A percentile compares a stretch with the other conserved stretches of the same genome.
phyloP scores from a whole-genome alignment of 2,113 vertebrate genomes.

The Periophthalmus modestus region DNA sequence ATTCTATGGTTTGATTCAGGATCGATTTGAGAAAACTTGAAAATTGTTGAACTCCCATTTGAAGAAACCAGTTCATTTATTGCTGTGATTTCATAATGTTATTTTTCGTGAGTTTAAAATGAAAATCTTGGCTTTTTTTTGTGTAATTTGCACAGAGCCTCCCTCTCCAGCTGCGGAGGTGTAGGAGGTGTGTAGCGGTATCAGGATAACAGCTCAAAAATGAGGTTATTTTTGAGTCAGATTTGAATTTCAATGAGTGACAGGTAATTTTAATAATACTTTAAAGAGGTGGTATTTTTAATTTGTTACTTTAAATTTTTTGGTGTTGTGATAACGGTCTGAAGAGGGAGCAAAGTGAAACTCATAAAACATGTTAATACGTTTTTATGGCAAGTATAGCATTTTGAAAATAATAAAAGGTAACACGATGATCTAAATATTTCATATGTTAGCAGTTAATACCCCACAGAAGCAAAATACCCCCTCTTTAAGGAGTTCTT shows the following conservation, averaged over 20 bases:
- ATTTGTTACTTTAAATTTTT: no score
- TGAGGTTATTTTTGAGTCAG: neutral
- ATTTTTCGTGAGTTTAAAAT: constrained; percentile 42
- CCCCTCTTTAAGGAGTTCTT: neutral
- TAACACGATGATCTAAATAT: no score
- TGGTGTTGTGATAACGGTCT: no score
- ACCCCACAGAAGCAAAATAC: no score
- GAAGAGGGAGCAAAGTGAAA: no score
- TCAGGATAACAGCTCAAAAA: constrained; percentile 25
- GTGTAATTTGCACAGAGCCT: constrained; percentile 56
- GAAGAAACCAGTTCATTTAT: constrained; percentile 29
- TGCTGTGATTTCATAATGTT: constrained; percentile 35
- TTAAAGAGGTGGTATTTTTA: neutral
- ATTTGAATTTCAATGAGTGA: constrained; percentile 31
- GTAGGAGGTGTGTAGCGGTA: constrained; percentile 47
- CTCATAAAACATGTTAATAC: no score
- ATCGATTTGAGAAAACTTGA: constrained; percentile 19
- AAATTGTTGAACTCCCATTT: constrained; percentile 44
- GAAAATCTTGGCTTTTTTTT: constrained; percentile 24
- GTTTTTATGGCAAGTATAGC: no score
- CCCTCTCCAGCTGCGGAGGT: constrained; percentile 51
- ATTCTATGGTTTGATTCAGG: constrained; percentile 13
- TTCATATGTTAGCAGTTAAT: no score
- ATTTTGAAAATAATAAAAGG: no score
- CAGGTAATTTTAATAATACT: neutral